These are phyloP conservation scores for Troglohyphantes excavatus DNA, from an alignment of 2,888 invertebrate species.

Conservation along the genomic window DNA sequence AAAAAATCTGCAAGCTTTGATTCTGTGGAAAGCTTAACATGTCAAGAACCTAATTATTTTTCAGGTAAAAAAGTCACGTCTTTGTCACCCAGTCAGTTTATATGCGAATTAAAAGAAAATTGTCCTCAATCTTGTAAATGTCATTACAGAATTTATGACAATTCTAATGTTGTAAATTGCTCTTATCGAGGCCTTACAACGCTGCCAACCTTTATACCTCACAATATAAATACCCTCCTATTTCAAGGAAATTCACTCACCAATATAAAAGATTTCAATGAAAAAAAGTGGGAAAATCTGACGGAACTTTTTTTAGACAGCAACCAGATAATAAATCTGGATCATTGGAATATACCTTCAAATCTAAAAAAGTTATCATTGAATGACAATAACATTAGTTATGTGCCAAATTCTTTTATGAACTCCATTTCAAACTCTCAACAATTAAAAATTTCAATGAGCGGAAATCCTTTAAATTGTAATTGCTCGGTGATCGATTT, in stretches of 20 bases:
- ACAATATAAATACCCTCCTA: constrained; percentile 60
- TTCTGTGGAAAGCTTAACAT: constrained; percentile 36
- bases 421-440: constrained; percentile 30
- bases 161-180: constrained; percentile 68
- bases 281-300: constrained; percentile 60
- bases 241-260: constrained; percentile 57
- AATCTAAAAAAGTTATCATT: constrained; percentile 72
- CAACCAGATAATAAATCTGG: constrained; percentile 73
- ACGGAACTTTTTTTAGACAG: constrained; percentile 78
- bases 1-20: constrained; percentile 46
- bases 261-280: constrained; percentile 54
- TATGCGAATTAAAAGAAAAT: constrained; percentile 65
- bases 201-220: constrained; percentile 53
- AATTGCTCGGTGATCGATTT: constrained; percentile 78
- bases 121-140: constrained; percentile 75
- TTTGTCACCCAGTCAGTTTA: constrained; percentile 53
- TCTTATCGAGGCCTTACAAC: constrained; percentile 36
- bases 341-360: constrained; percentile 58
- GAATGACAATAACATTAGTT: constrained; percentile 71
- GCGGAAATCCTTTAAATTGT: constrained; percentile 80
- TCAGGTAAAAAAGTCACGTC: constrained; percentile 17
- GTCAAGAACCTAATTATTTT: constrained; percentile 37
- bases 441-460: constrained; percentile 56
- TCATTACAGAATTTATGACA: constrained; percentile 57
- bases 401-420: constrained; percentile 74